Evolutionary conservation across 2,113 vertebrate genomes (phyloP).

Genomic region (Abramis brama): DNA sequence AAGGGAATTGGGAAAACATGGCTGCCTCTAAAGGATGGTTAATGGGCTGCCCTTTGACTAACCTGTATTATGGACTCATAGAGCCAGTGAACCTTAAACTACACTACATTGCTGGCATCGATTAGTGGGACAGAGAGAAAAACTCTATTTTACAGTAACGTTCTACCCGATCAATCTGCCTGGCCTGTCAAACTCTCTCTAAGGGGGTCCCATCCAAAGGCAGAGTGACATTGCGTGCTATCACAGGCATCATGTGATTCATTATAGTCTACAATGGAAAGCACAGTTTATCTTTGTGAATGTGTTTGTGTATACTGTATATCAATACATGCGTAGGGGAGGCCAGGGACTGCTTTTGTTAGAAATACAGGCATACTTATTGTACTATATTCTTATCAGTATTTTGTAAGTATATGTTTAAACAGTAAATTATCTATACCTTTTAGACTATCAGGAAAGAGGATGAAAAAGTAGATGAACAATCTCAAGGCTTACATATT

Average conservation of each 20-base stretch:
- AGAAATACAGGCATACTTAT: not conserved
- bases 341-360: not conserved
- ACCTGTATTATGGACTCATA: conserved; percentile 5
- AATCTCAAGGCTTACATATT: not conserved
- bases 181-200: conserved; percentile 31
- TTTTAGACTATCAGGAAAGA: not conserved
- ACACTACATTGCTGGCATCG: conserved; percentile 18
- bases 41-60: conserved; percentile 15
- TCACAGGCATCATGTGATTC: conserved; percentile 24
- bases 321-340: not conserved
- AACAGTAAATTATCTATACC: not conserved
- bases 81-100: conserved; percentile 2
- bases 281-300: conserved; percentile 6
- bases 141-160: conserved; percentile 40
- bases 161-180: conserved; percentile 30
- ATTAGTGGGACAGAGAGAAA: conserved; percentile 30
- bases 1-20: not conserved
- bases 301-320: conserved; percentile 29
- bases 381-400: not conserved
- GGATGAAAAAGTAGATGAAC: not conserved
- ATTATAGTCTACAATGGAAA: conserved; percentile 13
- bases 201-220: conserved; percentile 32
- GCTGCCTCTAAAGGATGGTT: not conserved
- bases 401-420: not conserved
- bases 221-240: conserved; percentile 40